phyloP scores from a whole-genome alignment of 2,888 invertebrate species.

The Lasius fuliginosus region DNA sequence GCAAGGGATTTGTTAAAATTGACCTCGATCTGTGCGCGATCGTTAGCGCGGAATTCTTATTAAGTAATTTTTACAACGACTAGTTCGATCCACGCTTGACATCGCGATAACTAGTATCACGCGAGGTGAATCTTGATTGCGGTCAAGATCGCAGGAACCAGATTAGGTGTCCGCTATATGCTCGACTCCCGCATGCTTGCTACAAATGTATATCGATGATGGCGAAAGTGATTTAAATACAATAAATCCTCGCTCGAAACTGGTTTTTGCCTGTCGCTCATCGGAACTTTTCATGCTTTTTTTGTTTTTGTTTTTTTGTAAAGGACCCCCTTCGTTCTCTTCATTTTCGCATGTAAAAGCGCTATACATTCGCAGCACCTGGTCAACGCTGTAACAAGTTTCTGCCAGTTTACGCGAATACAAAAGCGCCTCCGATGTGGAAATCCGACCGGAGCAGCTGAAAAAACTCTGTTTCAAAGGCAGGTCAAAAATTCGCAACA shows the following conservation, averaged over 20 bases:
- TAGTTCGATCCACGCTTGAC: not conserved
- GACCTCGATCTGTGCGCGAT: not conserved
- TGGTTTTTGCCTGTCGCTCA: not conserved
- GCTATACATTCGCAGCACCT: conserved; percentile 23
- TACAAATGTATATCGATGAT: not conserved
- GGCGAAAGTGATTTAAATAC: conserved; percentile 17
- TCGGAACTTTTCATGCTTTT: not conserved
- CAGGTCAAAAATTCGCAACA: not conserved
- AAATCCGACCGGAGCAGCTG: not conserved
- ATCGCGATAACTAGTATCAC: conserved; percentile 29
- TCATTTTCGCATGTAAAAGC: not conserved
- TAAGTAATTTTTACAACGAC: not conserved
- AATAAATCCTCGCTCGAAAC: not conserved
- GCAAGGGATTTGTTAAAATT: conserved; percentile 1
- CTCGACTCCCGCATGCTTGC: not conserved
- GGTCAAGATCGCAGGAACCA: conserved; percentile 1
- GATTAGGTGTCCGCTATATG: conserved; percentile 23
- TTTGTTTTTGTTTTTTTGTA: not conserved
- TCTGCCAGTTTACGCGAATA: not conserved
- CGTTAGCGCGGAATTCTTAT: conserved; percentile 16
- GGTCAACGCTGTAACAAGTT: conserved; percentile 23
- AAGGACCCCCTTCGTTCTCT: not conserved
- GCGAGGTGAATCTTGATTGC: conserved; percentile 27
- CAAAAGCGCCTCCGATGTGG: not conserved
- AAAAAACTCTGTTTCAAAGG: not conserved